A percentile compares a stretch with the other conserved stretches of the same genome.
Conservation (phyloP, 2,888 invertebrate species). For the Strigamia crassipes region DNA sequence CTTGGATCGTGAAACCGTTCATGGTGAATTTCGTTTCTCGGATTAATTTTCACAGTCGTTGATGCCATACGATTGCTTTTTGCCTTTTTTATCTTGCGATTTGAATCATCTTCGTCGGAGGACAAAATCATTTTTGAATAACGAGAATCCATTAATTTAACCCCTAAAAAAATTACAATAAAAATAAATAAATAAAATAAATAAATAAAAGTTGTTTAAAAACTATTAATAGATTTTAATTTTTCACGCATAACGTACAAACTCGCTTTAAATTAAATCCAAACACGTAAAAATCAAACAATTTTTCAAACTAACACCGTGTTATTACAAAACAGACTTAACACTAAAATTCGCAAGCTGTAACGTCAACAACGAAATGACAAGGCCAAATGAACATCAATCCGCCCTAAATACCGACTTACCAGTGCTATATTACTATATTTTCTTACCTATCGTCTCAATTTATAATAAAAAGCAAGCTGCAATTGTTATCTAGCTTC, state of each 20-base stretch:
- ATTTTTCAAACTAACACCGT: neutral
- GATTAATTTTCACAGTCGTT: neutral
- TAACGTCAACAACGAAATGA: constrained; percentile 31
- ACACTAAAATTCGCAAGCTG: neutral
- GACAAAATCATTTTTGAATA: neutral
- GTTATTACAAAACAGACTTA: neutral
- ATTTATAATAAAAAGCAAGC: constrained; percentile 5
- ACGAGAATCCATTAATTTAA: neutral
- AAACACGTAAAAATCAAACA: neutral
- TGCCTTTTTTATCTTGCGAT: neutral
- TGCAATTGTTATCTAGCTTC: neutral
- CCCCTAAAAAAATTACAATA: neutral
- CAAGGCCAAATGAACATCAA: constrained; percentile 4
- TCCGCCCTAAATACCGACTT: neutral
- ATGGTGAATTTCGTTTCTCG: neutral
- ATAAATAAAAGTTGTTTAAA: neutral
- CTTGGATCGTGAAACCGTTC: constrained; percentile 43
- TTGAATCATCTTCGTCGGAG: neutral
- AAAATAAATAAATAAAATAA: neutral
- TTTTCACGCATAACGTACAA: neutral
- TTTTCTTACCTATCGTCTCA: neutral
- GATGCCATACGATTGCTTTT: neutral
- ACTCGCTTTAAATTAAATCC: neutral
- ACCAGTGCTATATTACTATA: neutral
- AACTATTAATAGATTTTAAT: neutral